Evolutionary conservation across 2,797 vertebrate genomes (phyloP), one percentile per base, ranked within the genome.

Genomic region (Sebastes oblongus): DNA sequence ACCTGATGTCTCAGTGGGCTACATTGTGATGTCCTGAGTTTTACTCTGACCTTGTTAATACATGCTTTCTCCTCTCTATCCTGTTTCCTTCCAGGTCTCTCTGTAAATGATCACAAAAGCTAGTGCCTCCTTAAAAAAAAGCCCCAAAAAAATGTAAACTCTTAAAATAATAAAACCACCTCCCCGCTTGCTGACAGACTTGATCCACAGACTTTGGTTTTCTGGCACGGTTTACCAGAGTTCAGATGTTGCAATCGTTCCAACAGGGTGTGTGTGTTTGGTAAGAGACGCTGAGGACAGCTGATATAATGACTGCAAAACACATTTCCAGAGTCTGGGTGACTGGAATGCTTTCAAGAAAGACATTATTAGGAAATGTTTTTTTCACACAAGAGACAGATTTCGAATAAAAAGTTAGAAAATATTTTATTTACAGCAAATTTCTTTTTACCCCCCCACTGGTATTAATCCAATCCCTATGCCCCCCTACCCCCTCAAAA

Each of bases 391-490:
- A 87, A 74, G 64, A 81, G 52, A 76, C 67, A 72, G 25, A 83
- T 58, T 75, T 87, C 59, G 72, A 76, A 77, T 88, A 85, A 90
- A 87, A 92, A 86, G 93, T 93, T 93, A 93, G n/a, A 94, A 94
- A 94, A 94, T 86, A 91, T 88, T 93, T 96, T 96, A 96, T 96
- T 95, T 95, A 95, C 93, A 94, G 67, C 59, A 80, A 77, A 89
- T 85, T 52, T 9, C 54, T 22, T 20, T n/a, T 14, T 36, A 34
- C 54, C 75, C 34, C 42, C 54, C 30, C 29, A 1, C 11, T 55
- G 34, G 25, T 66, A 66, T 86, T 64, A 68, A 89, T 85, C 65
- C 66, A 81, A 68, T 84, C 68, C 69, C 54, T 34, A 24, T n/a
- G 58, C 10, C 13, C 56, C 39, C 10, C 42, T 36, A 12, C 34